Conservation (phyloP, 2,888 invertebrate genomes). For the Anagyrus pseudococci region DNA sequence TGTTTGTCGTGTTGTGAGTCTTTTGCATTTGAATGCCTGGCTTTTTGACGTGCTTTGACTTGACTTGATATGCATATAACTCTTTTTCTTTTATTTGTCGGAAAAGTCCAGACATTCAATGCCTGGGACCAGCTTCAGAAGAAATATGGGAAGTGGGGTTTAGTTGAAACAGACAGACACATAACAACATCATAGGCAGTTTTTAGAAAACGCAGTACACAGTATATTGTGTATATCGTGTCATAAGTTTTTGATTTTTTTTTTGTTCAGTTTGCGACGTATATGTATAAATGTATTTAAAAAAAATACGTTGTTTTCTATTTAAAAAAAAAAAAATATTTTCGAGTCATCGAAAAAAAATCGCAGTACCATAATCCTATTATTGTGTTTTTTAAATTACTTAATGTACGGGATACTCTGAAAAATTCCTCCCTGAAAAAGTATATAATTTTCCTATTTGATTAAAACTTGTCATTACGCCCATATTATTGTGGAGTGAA, state of each 20-base stretch:
- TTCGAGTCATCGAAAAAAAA: no score
- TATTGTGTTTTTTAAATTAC: no score
- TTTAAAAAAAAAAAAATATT: no score
- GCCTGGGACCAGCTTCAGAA: slow-evolving; percentile 51
- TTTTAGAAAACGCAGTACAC: neutral
- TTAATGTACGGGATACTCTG: no score
- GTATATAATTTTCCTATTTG: no score
- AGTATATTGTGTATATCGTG: neutral
- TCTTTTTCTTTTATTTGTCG: slow-evolving; percentile 10
- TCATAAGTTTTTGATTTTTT: slow-evolving; percentile 3
- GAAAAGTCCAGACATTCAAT: slow-evolving; percentile 42
- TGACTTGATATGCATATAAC: neutral
- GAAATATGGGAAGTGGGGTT: slow-evolving; percentile 32
- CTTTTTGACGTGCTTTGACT: slow-evolving; percentile 7
- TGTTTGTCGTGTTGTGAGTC: slow-evolving; percentile 16
- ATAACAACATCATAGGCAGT: slow-evolving; percentile 47
- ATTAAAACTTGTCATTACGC: no score
- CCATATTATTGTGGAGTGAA: no score
- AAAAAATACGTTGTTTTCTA: no score
- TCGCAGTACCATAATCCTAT: no score
- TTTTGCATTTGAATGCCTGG: slow-evolving; percentile 6
- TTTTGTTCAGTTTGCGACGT: neutral
- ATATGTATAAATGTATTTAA: no score
- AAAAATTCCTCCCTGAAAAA: no score
- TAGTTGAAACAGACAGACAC: slow-evolving; percentile 52